phyloP scores from a whole-genome alignment of 2,797 vertebrate genomes.

The Rallus crepitans region DNA sequence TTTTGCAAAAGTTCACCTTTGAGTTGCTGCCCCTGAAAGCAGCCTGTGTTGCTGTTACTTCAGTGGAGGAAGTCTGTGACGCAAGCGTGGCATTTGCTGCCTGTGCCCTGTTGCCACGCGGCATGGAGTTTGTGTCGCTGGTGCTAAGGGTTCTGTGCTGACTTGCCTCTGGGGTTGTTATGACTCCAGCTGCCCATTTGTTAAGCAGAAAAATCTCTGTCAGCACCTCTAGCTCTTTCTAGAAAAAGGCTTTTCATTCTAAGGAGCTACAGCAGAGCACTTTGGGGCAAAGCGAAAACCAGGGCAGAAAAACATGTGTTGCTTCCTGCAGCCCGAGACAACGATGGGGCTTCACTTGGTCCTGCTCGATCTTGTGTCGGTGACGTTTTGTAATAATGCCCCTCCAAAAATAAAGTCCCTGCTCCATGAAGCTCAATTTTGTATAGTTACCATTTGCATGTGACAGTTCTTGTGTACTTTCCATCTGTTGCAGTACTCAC shows the following conservation, averaged over 20 bases:
- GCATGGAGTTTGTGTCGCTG: background rate
- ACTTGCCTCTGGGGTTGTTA: background rate
- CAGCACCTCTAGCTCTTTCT: background rate
- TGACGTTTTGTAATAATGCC: background rate
- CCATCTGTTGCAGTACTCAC: background rate
- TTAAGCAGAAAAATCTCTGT: background rate
- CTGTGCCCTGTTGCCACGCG: background rate
- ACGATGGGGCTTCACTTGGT: background rate
- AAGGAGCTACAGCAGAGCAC: background rate
- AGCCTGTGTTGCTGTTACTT: background rate
- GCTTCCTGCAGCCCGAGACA: background rate
- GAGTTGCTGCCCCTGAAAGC: background rate
- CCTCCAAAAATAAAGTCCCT: background rate
- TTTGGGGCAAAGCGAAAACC: background rate
- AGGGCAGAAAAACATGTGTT: background rate
- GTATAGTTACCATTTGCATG: background rate
- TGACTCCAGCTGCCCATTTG: background rate
- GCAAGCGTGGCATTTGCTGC: background rate
- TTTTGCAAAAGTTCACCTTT: background rate
- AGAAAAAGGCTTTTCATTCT: background rate
- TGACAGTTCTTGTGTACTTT: background rate
- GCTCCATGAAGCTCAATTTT: background rate
- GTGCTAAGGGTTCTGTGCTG: background rate
- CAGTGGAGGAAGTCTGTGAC: background rate
- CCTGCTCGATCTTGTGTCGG: background rate